These are phyloP conservation scores for Plebejus melissa DNA, from an alignment of 2,888 invertebrate genomes.

Conservation along the genomic window DNA sequence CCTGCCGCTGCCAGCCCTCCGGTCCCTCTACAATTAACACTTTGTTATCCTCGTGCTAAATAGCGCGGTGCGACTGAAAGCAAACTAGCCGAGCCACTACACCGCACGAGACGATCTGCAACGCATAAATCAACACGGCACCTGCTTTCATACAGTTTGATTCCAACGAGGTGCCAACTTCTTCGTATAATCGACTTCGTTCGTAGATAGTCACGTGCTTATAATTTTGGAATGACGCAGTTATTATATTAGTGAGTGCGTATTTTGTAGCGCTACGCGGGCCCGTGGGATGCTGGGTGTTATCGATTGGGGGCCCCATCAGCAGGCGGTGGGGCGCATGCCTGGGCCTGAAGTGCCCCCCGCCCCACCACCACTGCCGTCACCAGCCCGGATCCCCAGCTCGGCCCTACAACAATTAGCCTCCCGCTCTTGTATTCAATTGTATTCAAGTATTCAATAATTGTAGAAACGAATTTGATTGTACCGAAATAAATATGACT, in stretches of 20 bases:
- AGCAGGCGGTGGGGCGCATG: slow-evolving; percentile 52
- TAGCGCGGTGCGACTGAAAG: slow-evolving; percentile 22
- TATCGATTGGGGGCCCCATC: slow-evolving; percentile 72
- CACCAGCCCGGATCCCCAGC: slow-evolving; percentile 31
- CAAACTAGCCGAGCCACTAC: slow-evolving; percentile 4
- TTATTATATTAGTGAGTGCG: slow-evolving; percentile 52
- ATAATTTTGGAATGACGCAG: slow-evolving; percentile 14
- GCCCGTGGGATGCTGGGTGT: slow-evolving; percentile 56
- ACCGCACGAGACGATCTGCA: neutral
- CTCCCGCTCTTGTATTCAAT: neutral
- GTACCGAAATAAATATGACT: neutral
- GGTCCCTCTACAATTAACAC: slow-evolving; percentile 53
- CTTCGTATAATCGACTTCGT: neutral
- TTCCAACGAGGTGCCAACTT: neutral
- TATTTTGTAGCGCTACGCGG: slow-evolving; percentile 63
- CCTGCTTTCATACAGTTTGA: neutral
- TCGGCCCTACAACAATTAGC: slow-evolving; percentile 8
- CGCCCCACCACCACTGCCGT: slow-evolving; percentile 35
- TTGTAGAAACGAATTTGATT: neutral
- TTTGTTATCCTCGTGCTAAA: slow-evolving; percentile 37
- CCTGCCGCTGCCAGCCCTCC: slow-evolving; percentile 42
- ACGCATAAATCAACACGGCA: neutral
- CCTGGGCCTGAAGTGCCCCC: slow-evolving; percentile 40
- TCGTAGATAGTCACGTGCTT: neutral
- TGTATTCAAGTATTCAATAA: neutral